phyloP scores from a whole-genome alignment of 2,113 vertebrate species.

The Murina feae region DNA sequence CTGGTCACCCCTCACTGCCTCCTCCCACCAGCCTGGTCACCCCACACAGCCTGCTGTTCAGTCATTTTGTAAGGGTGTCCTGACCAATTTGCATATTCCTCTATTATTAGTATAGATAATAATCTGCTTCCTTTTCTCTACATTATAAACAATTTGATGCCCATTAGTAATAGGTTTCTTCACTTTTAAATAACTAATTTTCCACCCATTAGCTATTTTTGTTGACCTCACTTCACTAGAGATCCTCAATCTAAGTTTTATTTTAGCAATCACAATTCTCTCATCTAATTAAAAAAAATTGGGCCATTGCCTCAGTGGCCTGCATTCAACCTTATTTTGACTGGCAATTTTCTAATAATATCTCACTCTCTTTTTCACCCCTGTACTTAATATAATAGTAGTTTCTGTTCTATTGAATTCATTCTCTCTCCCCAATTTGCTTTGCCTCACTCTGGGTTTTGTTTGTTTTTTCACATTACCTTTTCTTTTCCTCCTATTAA shows the following conservation, averaged over 20 bases:
- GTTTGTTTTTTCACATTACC: not conserved
- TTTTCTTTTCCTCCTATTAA: not conserved
- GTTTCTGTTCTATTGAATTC: not conserved
- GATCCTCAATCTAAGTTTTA: conserved; percentile 60
- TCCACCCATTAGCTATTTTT: conserved; percentile 58
- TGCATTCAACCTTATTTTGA: conserved; percentile 68
- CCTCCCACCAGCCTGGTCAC: too few species aligned
- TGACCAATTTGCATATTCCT: too few species aligned
- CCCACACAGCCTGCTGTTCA: too few species aligned
- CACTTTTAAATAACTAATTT: conserved; percentile 27
- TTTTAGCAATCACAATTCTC: conserved; percentile 76
- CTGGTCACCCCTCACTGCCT: too few species aligned
- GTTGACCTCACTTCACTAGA: conserved; percentile 60
- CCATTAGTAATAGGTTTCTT: not conserved
- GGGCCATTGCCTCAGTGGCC: conserved; percentile 67
- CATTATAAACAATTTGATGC: not conserved
- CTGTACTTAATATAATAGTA: not conserved
- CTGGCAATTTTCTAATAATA: conserved; percentile 56
- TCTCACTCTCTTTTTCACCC: not conserved
- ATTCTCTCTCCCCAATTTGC: not conserved
- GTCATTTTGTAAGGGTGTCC: too few species aligned
- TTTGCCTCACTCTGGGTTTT: not conserved
- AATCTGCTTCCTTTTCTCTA: not conserved
- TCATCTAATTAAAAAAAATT: conserved; percentile 72
- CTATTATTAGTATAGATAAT: too few species aligned